phyloP scores from a whole-genome alignment of 2,113 vertebrate genomes.

The Microtus richardsoni region DNA sequence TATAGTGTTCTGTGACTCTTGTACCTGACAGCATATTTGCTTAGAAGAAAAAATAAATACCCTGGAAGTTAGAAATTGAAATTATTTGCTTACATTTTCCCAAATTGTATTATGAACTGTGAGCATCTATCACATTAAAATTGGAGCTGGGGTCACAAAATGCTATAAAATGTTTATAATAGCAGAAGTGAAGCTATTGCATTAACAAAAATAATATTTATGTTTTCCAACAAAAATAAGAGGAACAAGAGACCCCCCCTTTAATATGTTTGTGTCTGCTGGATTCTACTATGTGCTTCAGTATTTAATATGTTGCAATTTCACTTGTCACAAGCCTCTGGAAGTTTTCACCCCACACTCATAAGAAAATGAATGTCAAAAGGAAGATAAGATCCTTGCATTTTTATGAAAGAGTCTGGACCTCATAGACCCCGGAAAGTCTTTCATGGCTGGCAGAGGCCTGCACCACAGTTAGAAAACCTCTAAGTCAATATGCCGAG shows the following conservation, averaged over 20 bases:
- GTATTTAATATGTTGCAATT: not conserved
- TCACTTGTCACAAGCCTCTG: not conserved
- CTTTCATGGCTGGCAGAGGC: not conserved
- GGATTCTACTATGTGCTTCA: not conserved
- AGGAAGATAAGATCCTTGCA: not conserved
- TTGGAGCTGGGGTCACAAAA: not conserved
- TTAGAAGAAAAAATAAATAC: not conserved
- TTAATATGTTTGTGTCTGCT: slow-evolving; percentile 14
- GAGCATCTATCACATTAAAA: not conserved
- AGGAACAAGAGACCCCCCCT: not conserved
- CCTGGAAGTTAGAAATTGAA: not conserved
- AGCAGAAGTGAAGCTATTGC: not conserved
- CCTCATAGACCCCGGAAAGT: not conserved
- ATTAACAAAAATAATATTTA: not conserved
- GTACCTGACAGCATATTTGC: not conserved
- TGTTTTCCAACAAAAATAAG: not conserved
- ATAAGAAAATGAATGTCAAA: slow-evolving; percentile 4
- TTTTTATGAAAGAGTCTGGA: slow-evolving; percentile 39
- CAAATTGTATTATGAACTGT: not conserved
- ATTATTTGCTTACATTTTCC: not conserved
- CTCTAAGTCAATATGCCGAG: not conserved
- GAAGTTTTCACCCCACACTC: not conserved
- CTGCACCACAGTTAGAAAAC: not conserved
- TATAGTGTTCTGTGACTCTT: not conserved
- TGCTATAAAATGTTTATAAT: not conserved